A percentile compares a stretch with the other conserved stretches of the same genome.
Conservation (phyloP, 2,113 vertebrate genomes). For the Tapirus terrestris region DNA sequence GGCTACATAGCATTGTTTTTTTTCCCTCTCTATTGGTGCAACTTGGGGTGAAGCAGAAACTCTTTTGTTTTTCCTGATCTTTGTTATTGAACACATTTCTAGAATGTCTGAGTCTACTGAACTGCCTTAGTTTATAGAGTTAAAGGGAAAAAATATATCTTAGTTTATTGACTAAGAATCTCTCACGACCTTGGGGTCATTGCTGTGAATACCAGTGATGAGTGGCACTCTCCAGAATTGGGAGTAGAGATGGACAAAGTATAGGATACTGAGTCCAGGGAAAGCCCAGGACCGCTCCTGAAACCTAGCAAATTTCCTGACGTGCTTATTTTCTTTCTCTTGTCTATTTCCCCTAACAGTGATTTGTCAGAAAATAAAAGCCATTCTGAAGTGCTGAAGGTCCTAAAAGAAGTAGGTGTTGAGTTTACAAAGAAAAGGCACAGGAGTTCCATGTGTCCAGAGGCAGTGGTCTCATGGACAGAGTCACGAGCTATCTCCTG, state of each 20-base stretch:
- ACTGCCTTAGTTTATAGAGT: neutral
- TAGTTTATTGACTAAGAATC: conserved; percentile 8
- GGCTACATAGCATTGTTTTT: neutral
- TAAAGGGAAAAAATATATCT: neutral
- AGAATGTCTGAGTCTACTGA: neutral
- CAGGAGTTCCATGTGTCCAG: neutral
- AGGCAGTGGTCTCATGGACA: neutral
- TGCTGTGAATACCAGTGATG: neutral
- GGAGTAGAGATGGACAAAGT: neutral
- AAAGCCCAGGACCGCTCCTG: neutral
- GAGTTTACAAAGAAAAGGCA: neutral
- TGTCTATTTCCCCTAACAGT: neutral
- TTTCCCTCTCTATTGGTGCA: neutral
- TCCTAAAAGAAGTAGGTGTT: neutral
- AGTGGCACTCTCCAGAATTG: neutral
- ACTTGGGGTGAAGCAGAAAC: neutral
- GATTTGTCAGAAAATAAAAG: conserved; percentile 40
- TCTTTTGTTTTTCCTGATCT: neutral
- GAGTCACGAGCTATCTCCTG: neutral
- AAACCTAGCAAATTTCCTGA: neutral
- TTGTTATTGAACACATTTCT: neutral
- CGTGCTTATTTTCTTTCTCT: conserved; percentile 31
- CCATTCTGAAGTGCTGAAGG: neutral
- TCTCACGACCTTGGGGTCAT: neutral
- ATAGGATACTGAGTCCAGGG: neutral